phyloP scores from a whole-genome alignment of 2,888 invertebrate genomes.

The Lathronympha strigana region DNA sequence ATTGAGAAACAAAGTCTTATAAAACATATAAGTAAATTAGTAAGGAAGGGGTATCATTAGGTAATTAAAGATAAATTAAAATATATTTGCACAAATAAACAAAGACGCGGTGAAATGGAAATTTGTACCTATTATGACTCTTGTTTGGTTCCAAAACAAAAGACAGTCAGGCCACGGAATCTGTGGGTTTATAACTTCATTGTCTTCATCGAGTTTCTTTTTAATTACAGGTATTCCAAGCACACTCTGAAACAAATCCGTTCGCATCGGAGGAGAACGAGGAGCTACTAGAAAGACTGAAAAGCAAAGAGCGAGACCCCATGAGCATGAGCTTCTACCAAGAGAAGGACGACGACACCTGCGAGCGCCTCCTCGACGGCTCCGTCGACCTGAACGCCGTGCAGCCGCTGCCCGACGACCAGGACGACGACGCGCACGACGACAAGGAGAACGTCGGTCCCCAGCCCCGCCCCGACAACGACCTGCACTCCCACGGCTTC shows the following conservation, averaged over 20 bases:
- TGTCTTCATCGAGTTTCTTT: neutral
- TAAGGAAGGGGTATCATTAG: no score
- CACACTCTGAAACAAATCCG: conserved; percentile 77
- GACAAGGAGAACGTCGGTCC: conserved; percentile 74
- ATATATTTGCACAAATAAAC: no score
- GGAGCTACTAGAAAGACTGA: conserved; percentile 78
- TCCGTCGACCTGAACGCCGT: conserved; percentile 85
- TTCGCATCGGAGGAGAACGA: conserved; percentile 75
- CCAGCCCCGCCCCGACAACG: conserved; percentile 72
- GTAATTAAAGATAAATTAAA: no score
- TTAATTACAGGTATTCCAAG: conserved; percentile 72
- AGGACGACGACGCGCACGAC: conserved; percentile 59
- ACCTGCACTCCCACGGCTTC: conserved; percentile 48
- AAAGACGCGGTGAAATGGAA: no score
- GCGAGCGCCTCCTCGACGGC: conserved; percentile 70
- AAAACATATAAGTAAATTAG: no score
- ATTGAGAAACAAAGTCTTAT: no score
- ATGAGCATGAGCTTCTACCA: conserved; percentile 88
- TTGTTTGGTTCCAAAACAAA: no score
- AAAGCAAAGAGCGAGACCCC: conserved; percentile 85
- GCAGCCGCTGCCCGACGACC: conserved; percentile 82
- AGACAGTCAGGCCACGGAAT: no score
- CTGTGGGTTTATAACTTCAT: no score
- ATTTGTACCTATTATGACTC: no score
- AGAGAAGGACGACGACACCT: conserved; percentile 83